Base-by-base conservation (phyloP, 1,140 invertebrate genomes). In the Parasteatoda tepidariorum region DNA sequence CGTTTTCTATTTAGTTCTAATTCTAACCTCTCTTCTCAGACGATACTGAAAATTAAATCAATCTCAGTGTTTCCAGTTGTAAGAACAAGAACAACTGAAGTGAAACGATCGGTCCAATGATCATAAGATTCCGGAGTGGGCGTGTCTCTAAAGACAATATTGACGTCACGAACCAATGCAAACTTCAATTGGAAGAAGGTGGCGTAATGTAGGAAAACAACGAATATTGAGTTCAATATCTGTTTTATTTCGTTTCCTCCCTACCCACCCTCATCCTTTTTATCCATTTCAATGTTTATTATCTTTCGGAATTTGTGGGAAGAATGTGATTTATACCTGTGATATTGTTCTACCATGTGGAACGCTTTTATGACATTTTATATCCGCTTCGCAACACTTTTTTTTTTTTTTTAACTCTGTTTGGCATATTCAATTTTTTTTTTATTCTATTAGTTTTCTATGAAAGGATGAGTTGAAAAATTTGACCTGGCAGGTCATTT, bases 291-390 rank as follows among this genome's bases (percentile, higher is more conserved):
- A 61, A 28, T 55, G 55, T 75, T 75, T 75, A 75, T 75, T 75
- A 75, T 75, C 31, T 75, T 75, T 62, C 57, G 34, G 61, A 59
- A 62, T 75, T 61, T 75, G 73, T 75, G 73, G 62, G 73, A 75
- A 75, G n/a, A 38, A 62, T 75, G 73, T 31, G 73, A 75, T 75
- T 75, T 75, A 62, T 75, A 75, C 59, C 26, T 18, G 33, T 31
- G 7, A 33, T 75, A 75, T 75, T 75, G 54, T 75, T 38, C 73
- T 31, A 26, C 41, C 33, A 75, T 75, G 73, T 75, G 73, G 73
- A 75, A 75, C 73, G 73, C 73, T 28, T 75, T 75, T 57, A 61
- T 75, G 73, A 62, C 59, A 62, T 61, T 62, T 22, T 62, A 75
- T 59, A 75, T 75, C 73, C 73, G 73, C 73, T 41, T 75, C n/a